Evolutionary conservation across 2,113 vertebrate species (phyloP).

Genomic region (Lasiurus cinereus): DNA sequence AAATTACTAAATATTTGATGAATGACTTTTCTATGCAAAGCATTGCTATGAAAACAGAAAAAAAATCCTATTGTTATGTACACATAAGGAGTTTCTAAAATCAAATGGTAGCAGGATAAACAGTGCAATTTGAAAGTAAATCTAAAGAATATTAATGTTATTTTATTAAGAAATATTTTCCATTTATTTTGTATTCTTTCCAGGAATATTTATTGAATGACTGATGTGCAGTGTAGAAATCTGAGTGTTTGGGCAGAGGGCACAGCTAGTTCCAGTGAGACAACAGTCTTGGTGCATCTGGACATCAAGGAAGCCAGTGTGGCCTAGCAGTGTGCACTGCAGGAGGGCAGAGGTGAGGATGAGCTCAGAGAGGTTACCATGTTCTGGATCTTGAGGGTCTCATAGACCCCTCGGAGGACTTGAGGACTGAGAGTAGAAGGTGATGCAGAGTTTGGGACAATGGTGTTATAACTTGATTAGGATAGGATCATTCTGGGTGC

Average conservation of each 20-base stretch:
- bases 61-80: not conserved
- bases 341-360: not conserved
- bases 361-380: not conserved
- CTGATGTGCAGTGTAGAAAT: not conserved
- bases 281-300: no score
- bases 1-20: not conserved
- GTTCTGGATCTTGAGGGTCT: fast-evolving
- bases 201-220: not conserved
- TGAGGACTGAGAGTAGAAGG: not conserved
- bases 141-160: not conserved
- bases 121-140: not conserved
- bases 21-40: not conserved
- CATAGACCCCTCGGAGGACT: fast-evolving
- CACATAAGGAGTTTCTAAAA: not conserved
- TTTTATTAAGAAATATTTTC: not conserved
- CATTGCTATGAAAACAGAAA: not conserved
- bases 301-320: no score
- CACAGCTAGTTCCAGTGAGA: not conserved
- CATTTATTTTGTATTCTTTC: not conserved
- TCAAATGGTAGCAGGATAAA: not conserved
- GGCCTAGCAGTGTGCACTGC: fast-evolving
- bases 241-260: not conserved
- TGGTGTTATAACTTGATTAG: no score
- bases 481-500: not conserved
- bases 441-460: not conserved